phyloP scores from a whole-genome alignment of 2,113 vertebrate genomes.

The Origma solitaria region DNA sequence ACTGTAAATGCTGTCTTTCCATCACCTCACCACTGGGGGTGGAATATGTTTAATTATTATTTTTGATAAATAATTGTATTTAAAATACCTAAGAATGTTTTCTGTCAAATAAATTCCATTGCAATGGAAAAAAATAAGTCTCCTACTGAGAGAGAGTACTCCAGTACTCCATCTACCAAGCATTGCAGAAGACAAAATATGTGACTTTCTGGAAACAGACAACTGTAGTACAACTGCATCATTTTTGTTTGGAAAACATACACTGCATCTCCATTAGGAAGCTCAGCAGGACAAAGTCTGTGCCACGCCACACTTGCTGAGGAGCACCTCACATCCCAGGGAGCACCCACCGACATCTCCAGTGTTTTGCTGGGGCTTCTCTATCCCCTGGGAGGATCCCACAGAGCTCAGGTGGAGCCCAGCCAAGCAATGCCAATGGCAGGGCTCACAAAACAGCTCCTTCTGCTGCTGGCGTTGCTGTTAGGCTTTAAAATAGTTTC shows the following conservation, averaged over 20 bases:
- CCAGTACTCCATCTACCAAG: neutral
- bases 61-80: neutral
- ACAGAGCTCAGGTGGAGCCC: neutral
- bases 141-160: neutral
- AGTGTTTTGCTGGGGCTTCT: neutral
- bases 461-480: neutral
- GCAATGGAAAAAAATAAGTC: neutral
- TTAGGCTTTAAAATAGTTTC: neutral
- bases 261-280: neutral
- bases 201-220: neutral
- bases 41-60: neutral
- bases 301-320: neutral
- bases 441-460: neutral
- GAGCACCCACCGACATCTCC: neutral
- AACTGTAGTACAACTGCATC: neutral
- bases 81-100: neutral
- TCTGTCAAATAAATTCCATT: neutral
- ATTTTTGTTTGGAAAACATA: neutral
- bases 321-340: neutral
- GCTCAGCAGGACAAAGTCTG: neutral
- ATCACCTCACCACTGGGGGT: neutral
- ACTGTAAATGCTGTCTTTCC: neutral
- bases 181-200: neutral
- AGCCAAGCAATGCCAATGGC: fast-evolving
- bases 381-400: neutral